phyloP scores from a whole-genome alignment of 1,140 invertebrate genomes.

The Drosophila sturtevanti region DNA sequence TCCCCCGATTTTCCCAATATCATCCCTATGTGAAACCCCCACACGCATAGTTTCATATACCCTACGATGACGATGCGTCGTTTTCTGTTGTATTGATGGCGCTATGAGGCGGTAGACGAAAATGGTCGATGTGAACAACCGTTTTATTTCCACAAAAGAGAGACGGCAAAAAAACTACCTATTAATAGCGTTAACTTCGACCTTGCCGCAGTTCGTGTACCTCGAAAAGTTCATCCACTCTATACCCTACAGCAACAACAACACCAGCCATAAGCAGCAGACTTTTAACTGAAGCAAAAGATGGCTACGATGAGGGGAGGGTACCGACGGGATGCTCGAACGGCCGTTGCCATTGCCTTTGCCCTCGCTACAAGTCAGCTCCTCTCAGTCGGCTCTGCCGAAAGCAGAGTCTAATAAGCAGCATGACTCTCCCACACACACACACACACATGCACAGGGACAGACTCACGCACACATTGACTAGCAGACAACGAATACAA shows the following conservation, averaged over 20 bases:
- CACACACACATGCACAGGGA: constrained; percentile 6
- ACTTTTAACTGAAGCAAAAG: constrained; percentile 66
- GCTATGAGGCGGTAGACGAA: constrained; percentile 21
- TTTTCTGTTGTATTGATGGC: constrained; percentile 28
- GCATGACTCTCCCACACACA: constrained; percentile 45
- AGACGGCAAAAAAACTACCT: constrained; percentile 74
- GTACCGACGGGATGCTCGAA: constrained; percentile 59
- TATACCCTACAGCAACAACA: constrained; percentile 62
- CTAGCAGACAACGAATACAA: constrained; percentile 34
- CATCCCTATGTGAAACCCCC: constrained; percentile 27
- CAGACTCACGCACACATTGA: constrained; percentile 13
- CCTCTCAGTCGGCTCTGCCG: constrained; percentile 35
- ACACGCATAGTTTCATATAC: constrained; percentile 37
- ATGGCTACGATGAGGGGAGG: constrained; percentile 23
- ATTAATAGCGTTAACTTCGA: constrained; percentile 81
- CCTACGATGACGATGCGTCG: constrained; percentile 41
- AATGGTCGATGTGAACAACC: constrained; percentile 71
- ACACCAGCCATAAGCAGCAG: constrained; percentile 37
- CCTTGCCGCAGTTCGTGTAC: constrained; percentile 78
- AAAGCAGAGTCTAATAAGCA: constrained; percentile 61
- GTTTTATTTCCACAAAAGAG: constrained; percentile 71
- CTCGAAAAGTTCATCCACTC: constrained; percentile 75
- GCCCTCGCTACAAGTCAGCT: constrained; percentile 61
- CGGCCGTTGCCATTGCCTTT: constrained; percentile 68
- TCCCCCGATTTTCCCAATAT: neutral